Evolutionary conservation across 2,888 invertebrate species (phyloP).

Genomic region (Drosophila bunnanda): DNA sequence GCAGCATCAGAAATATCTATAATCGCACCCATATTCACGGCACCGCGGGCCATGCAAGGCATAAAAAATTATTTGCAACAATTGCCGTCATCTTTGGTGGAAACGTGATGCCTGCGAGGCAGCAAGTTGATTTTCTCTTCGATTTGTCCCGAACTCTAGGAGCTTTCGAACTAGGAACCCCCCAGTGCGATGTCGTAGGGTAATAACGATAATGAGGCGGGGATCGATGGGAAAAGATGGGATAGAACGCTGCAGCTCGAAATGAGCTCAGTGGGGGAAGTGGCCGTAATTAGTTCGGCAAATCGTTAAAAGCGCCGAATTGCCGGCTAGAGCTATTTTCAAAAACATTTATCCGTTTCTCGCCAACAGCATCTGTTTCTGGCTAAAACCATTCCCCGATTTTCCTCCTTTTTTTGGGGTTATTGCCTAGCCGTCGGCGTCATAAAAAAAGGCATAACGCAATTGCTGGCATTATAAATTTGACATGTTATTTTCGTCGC

Average conservation of each 20-base stretch:
- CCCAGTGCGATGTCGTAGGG: conserved; percentile 27
- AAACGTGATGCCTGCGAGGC: conserved; percentile 69
- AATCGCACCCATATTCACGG: conserved; percentile 49
- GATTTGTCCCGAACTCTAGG: conserved; percentile 53
- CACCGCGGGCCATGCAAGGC: conserved; percentile 57
- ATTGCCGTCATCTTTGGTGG: conserved; percentile 70
- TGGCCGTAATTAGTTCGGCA: conserved; percentile 62
- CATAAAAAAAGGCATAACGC: conserved; percentile 64
- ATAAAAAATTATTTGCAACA: conserved; percentile 80
- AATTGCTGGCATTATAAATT: conserved; percentile 77
- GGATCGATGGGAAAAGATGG: conserved; percentile 24
- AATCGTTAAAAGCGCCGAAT: conserved; percentile 60
- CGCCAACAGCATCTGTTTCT: conserved; percentile 46
- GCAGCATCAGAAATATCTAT: conserved; percentile 29
- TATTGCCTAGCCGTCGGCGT: conserved; percentile 47
- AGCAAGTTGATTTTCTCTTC: conserved; percentile 68
- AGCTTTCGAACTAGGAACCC: neutral
- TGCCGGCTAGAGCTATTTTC: conserved; percentile 43
- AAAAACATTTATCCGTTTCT: conserved; percentile 49
- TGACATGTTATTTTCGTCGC: conserved; percentile 78
- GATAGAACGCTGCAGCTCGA: conserved; percentile 20
- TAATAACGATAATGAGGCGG: conserved; percentile 22
- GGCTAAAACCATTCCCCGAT: conserved; percentile 39
- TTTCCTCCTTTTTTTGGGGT: conserved; percentile 22
- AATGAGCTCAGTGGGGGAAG: conserved; percentile 40